Base-by-base conservation (phyloP, 2,888 invertebrate genomes). In the Hermaeophaga mercurialis region DNA sequence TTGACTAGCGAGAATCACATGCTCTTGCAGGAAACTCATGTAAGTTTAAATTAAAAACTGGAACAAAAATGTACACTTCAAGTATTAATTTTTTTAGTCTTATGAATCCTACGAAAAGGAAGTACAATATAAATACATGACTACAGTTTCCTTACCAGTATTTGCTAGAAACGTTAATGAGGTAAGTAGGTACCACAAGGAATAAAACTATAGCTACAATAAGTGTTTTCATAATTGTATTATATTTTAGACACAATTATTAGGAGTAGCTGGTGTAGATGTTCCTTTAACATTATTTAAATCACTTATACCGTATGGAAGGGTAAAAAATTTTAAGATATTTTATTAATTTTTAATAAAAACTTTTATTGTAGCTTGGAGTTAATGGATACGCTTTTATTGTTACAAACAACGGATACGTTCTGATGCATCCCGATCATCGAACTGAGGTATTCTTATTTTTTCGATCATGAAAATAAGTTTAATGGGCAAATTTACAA, bases 201-300 rank as follows among this genome's bases (percentile, higher is more conserved):
- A 28, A 8, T n/a, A 28, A 7, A 28, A 7, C 2, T 7, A 3
- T 7, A n/a, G 28, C 28, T 28, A 28, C 28, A 9, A 28, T 28
- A n/a, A n/a, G n/a, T n/a, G n/a, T n/a, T n/a, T n/a, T n/a, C n/a
- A n/a, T n/a, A n/a, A n/a, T n/a, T n/a, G n/a, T n/a, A 22, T 52
- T 56, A 19, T 54, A 41, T 65, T 67, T 61, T 31, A 69, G 70
- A 57, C 58, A 63, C 89, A 91, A 78, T 82, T 99, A 59, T 84
- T 98, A 70, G 99, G 99, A 61, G 97, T 98, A 1, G 96, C 96
- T 54, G 98, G 96, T 59, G 94, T 96, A 3, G 98, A 98, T 78
- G 90, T 98, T 55, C 93, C 96, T 1, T 85, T 98, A 24, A 85
- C 88, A 63, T 92, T 96, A 73, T 90, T 98, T 63, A 87, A 90